Conservation (phyloP, 1,140 invertebrate genomes). For the Aphaenogaster floridana region DNA sequence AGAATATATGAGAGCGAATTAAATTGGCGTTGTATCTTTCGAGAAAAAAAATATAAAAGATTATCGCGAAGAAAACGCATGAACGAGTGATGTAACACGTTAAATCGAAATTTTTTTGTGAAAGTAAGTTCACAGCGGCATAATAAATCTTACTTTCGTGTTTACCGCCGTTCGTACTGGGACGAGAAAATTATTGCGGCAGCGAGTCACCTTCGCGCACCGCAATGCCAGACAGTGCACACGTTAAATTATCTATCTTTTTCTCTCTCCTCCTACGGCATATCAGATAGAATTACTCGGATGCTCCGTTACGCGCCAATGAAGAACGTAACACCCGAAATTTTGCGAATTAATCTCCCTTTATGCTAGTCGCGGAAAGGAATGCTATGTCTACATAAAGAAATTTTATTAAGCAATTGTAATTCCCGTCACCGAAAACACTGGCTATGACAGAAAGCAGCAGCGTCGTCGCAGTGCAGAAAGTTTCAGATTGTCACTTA, state of each 20-base stretch:
- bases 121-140: conserved; percentile 27
- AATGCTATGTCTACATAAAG: not conserved
- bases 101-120: conserved; percentile 48
- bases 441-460: conserved; percentile 12
- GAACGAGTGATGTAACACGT: conserved; percentile 14
- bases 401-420: conserved; percentile 8
- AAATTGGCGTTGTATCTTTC: conserved; percentile 1
- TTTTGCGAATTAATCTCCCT: conserved; percentile 1
- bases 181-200: conserved; percentile 55
- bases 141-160: conserved; percentile 60
- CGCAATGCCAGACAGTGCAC: conserved; percentile 31
- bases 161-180: conserved; percentile 23
- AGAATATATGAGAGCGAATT: not conserved
- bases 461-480: not conserved
- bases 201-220: conserved; percentile 35
- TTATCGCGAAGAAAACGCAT: not conserved
- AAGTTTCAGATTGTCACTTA: conserved; percentile 36
- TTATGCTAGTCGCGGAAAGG: not conserved
- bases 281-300: conserved; percentile 39
- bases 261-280: not conserved
- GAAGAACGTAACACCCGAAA: not conserved
- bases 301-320: not conserved
- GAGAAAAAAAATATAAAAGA: not conserved
- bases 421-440: conserved; percentile 5
- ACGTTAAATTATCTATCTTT: conserved; percentile 22